Evolutionary conservation across 2,113 vertebrate species (phyloP).

Genomic region (Lagenorhynchus albirostris): DNA sequence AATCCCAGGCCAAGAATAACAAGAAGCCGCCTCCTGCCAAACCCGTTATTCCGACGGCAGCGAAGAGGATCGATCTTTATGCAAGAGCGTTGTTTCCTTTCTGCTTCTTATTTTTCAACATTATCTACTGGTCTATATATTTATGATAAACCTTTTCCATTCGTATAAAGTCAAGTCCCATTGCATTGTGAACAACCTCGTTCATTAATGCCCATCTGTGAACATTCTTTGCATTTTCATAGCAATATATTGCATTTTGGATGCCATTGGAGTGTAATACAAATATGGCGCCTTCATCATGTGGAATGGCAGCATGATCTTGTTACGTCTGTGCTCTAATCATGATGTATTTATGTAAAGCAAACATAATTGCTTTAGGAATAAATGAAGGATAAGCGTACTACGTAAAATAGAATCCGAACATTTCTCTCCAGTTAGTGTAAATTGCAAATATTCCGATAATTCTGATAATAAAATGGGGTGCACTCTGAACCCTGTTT

Average conservation of each 20-base stretch:
- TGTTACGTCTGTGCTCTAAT: slow-evolving; percentile 79
- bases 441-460: slow-evolving; percentile 77
- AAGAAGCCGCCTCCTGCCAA: slow-evolving; percentile 96
- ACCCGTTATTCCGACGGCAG: slow-evolving; percentile 96
- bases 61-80: slow-evolving; percentile 96
- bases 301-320: slow-evolving; percentile 87
- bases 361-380: slow-evolving; percentile 79
- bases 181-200: slow-evolving; percentile 69
- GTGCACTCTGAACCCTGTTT: slow-evolving; percentile 82
- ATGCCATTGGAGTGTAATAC: slow-evolving; percentile 81
- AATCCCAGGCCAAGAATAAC: slow-evolving; percentile 93
- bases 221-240: slow-evolving; percentile 83
- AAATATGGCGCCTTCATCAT: slow-evolving; percentile 77
- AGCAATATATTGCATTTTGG: slow-evolving; percentile 84
- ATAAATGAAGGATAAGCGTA: slow-evolving; percentile 76
- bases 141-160: slow-evolving; percentile 87
- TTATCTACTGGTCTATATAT: slow-evolving; percentile 99
- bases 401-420: slow-evolving; percentile 68
- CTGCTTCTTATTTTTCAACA: slow-evolving; percentile 98
- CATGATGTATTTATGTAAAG: slow-evolving; percentile 83
- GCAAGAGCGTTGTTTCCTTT: slow-evolving; percentile 97
- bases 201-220: slow-evolving; percentile 79
- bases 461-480: slow-evolving; percentile 75
- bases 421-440: slow-evolving; percentile 65
- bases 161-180: slow-evolving; percentile 74